Evolutionary conservation across 2,113 vertebrate species (phyloP), one percentile per base, ranked within the genome.

Genomic region (Nerophis ophidion): DNA sequence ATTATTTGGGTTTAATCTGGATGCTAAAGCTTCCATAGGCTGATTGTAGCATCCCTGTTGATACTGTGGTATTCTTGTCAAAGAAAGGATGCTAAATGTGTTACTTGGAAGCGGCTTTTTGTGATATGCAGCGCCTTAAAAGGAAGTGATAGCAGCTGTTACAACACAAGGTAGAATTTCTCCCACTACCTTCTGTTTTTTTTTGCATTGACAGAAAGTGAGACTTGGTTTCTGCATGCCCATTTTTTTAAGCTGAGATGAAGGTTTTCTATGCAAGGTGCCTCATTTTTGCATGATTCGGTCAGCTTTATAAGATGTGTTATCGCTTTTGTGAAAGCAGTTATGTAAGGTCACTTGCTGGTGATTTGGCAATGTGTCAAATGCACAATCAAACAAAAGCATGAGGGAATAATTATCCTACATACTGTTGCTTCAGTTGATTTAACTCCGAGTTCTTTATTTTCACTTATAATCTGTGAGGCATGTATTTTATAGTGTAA

Each of bases 141-240:
- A 74, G 68, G 65, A 81, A 69, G 57, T 19, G 42, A 46, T 63
- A 59, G 74, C 77, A 81, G 80, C 80, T 80, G 78, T 84, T 81
- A 76, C 84, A 88, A 80, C 79, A 84, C 57, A 66, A 81, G 66
- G 55, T 69, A 38, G 16, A 61, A 16, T 17, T 36, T 50, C 57
- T 54, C 51, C 26, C 55, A 49, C 6, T 45, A 13, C 11, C 11
- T 68, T 74, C 73, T 80, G 26, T 26, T 26, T 26, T 1, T 5
- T 15, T 12, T 35, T 13, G 6, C 14, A 13, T 52, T 50, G 9
- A 6, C 5, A 10, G 8, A 55, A 55, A 55, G 36, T 55, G 36
- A 66, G 65, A 48, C 46, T 47, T 33, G 40, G 10, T 71, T 49
- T 4, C 26, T 63, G 54, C 61, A 60, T 63, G 45, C 65, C 62